A percentile compares a stretch with the other conserved stretches of the same genome.
These are phyloP conservation scores for Lasioglossum leucozonium DNA, from an alignment of 2,888 invertebrate genomes.

Conservation along the genomic window DNA sequence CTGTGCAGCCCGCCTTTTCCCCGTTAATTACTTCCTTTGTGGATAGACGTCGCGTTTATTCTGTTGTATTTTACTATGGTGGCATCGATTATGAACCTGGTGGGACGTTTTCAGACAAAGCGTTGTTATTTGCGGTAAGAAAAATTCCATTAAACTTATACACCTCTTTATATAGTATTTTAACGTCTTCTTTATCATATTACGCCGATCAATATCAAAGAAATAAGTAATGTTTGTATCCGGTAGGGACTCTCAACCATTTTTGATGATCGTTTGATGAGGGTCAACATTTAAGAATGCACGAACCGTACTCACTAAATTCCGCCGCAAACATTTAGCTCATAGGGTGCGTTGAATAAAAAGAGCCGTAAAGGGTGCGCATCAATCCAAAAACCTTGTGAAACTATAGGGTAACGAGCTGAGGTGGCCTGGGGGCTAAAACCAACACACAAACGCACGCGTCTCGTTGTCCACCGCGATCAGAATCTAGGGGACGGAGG, in stretches of 20 bases:
- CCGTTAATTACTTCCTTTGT: not conserved
- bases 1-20: not conserved
- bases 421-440: not conserved
- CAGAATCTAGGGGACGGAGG: not conserved
- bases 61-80: no score
- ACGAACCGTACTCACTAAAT: not conserved
- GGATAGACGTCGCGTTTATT: not conserved
- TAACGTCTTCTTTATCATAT: no score
- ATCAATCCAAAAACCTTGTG: not conserved
- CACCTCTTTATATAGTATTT: no score
- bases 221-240: no score
- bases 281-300: not conserved
- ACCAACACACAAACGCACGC: not conserved
- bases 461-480: slow-evolving; percentile 2
- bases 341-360: not conserved
- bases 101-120: no score
- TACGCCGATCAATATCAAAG: no score
- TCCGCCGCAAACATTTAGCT: not conserved
- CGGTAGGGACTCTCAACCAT: not conserved
- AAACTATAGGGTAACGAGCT: not conserved
- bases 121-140: no score
- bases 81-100: no score
- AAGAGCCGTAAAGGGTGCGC: not conserved
- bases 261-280: not conserved
- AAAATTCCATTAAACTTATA: no score